A percentile compares a stretch with the other conserved stretches of the same genome.
Evolutionary conservation across 2,113 vertebrate genomes (phyloP).

Genomic region (Murina feae): DNA sequence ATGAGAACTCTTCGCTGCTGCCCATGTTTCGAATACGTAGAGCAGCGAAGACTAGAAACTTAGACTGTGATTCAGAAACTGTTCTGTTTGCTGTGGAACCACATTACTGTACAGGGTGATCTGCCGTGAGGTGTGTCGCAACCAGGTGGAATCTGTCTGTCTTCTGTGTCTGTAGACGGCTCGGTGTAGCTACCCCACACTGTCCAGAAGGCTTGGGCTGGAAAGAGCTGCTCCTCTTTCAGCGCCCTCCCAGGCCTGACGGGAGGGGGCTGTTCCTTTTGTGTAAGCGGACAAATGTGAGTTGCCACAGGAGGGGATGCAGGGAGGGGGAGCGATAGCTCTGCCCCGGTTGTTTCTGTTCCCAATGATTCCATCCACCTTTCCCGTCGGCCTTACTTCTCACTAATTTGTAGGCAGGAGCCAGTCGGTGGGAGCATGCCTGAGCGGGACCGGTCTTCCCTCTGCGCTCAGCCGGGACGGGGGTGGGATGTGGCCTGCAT

Average conservation of each 20-base stretch:
- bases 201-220: slow-evolving; percentile 58
- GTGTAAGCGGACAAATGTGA: slow-evolving; percentile 68
- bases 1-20: slow-evolving; percentile 71
- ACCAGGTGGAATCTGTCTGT: slow-evolving; percentile 61
- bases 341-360: slow-evolving; percentile 74
- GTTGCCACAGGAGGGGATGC: slow-evolving; percentile 61
- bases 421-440: slow-evolving; percentile 60
- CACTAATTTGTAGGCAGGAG: slow-evolving; percentile 63
- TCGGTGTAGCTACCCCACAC: slow-evolving; percentile 54
- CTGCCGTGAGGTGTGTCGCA: slow-evolving; percentile 68
- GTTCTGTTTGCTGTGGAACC: slow-evolving; percentile 56
- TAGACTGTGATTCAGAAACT: slow-evolving; percentile 74
- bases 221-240: slow-evolving; percentile 42
- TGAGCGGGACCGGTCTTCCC: slow-evolving; percentile 41
- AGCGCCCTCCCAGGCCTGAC: slow-evolving; percentile 54
- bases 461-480: slow-evolving; percentile 62
- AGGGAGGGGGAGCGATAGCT: slow-evolving; percentile 39
- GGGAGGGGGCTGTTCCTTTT: slow-evolving; percentile 67
- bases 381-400: slow-evolving; percentile 74
- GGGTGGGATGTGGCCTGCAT: slow-evolving; percentile 69
- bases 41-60: slow-evolving; percentile 67
- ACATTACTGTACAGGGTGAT: slow-evolving; percentile 59
- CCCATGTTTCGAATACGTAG: slow-evolving; percentile 70
- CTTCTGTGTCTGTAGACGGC: slow-evolving; percentile 59
- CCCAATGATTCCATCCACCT: slow-evolving; percentile 61